Percentiles rank a stretch among this genome's conserved stretches.
These are phyloP conservation scores for Drosophila nebulosa DNA, from an alignment of 1,140 invertebrate genomes.

Conservation along the genomic window DNA sequence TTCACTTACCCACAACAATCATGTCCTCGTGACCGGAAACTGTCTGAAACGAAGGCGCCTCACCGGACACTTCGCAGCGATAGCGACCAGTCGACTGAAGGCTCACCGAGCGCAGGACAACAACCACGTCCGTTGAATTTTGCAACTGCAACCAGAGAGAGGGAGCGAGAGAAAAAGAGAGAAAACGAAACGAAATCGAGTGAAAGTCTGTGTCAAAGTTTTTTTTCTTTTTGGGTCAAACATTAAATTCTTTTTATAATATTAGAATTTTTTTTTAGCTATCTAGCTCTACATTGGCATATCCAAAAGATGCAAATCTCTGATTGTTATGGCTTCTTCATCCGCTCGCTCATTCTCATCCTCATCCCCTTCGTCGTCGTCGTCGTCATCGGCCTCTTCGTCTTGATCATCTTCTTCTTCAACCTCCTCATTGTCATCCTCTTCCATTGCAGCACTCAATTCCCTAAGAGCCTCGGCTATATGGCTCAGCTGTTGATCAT, in stretches of 20 bases:
- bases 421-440: slow-evolving; percentile 10
- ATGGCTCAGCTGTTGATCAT: slow-evolving; percentile 37
- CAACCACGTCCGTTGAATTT: slow-evolving; percentile 85
- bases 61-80: slow-evolving; percentile 90
- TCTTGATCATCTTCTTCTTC: slow-evolving; percentile 15
- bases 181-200: not conserved
- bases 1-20: slow-evolving; percentile 87
- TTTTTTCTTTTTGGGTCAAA: not conserved
- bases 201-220: not conserved
- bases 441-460: not conserved
- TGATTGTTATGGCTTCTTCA: not conserved
- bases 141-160: slow-evolving; percentile 82
- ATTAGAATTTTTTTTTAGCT: not conserved
- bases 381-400: not conserved
- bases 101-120: slow-evolving; percentile 86
- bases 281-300: not conserved
- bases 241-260: not conserved
- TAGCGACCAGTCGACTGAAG: slow-evolving; percentile 87
- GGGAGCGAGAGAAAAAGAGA: too few relatives aligned
- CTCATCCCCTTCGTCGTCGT: not conserved
- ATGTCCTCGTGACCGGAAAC: slow-evolving; percentile 88
- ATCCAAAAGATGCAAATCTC: not conserved
- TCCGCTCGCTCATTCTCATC: not conserved
- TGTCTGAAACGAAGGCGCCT: slow-evolving; percentile 89
- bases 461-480: slow-evolving; percentile 19